A percentile compares a stretch with the other conserved stretches of the same genome.
Conservation (phyloP, 2,797 vertebrate genomes). For the Lates japonicus region DNA sequence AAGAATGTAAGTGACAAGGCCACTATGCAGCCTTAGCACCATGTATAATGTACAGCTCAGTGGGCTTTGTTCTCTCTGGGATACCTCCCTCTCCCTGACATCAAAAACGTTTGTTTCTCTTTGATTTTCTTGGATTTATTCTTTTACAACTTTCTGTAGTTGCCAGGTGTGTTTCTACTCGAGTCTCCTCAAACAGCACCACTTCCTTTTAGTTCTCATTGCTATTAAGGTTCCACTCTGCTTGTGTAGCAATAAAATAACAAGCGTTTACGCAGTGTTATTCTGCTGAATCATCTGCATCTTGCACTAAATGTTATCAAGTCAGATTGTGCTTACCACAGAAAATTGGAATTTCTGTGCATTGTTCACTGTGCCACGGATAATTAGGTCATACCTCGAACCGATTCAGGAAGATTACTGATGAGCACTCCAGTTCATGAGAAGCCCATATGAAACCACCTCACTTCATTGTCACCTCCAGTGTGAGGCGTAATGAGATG, state of each 20-base stretch:
- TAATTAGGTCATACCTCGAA: constrained; percentile 57
- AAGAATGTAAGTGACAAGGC: constrained; percentile 92
- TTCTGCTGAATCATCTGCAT: constrained; percentile 40
- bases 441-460: constrained; percentile 54
- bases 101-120: constrained; percentile 32
- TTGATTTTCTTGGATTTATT: constrained; percentile 53
- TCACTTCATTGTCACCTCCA: constrained; percentile 72
- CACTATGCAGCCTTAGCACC: neutral
- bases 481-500: constrained; percentile 77
- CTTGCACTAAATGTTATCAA: neutral
- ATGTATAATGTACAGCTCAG: constrained; percentile 29
- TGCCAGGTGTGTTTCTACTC: neutral
- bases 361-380: constrained; percentile 31
- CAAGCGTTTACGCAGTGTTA: neutral
- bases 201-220: neutral
- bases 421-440: constrained; percentile 65
- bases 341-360: constrained; percentile 1
- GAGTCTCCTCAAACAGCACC: neutral
- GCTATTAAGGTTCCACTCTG: neutral
- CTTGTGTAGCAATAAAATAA: constrained; percentile 5
- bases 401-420: constrained; percentile 19
- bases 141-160: neutral
- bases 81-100: neutral
- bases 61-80: constrained; percentile 35
- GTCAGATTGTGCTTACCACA: constrained; percentile 22